These are phyloP conservation scores for Drosophila quadrilineata DNA, from an alignment of 1,140 invertebrate genomes.

Conservation along the genomic window DNA sequence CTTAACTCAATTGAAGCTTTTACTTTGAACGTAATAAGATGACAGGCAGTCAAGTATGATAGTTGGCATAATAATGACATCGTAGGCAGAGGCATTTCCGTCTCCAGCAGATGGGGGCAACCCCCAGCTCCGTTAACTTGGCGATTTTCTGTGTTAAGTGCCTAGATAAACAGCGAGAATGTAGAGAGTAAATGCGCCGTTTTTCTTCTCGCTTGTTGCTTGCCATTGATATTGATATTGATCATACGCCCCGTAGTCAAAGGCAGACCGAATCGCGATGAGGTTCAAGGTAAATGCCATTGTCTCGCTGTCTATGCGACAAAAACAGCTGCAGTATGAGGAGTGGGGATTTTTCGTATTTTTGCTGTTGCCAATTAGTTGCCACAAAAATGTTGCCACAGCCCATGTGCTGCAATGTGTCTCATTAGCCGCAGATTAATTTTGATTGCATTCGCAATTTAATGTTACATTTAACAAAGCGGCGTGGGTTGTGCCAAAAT, in stretches of 20 bases:
- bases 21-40: too few species aligned
- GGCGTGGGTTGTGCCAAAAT: constrained; percentile 53
- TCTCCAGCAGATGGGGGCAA: not conserved
- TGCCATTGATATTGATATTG: constrained; percentile 18
- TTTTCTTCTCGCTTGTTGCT: not conserved
- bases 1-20: too few species aligned
- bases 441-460: constrained; percentile 63
- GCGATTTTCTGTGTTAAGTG: constrained; percentile 45
- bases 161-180: not conserved
- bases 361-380: constrained; percentile 53
- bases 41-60: not conserved
- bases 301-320: constrained; percentile 20
- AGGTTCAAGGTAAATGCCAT: constrained; percentile 62
- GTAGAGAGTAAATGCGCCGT: not conserved
- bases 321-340: constrained; percentile 15
- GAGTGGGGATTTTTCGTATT: not conserved
- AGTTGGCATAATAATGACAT: constrained; percentile 36
- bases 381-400: constrained; percentile 13
- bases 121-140: not conserved
- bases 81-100: constrained; percentile 46
- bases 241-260: constrained; percentile 24
- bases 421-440: constrained; percentile 71
- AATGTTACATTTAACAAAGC: constrained; percentile 48
- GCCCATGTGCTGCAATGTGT: too few species aligned
- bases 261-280: constrained; percentile 17